Evolutionary conservation across 2,113 vertebrate genomes (phyloP).

Genomic region (Phocoena sinus): DNA sequence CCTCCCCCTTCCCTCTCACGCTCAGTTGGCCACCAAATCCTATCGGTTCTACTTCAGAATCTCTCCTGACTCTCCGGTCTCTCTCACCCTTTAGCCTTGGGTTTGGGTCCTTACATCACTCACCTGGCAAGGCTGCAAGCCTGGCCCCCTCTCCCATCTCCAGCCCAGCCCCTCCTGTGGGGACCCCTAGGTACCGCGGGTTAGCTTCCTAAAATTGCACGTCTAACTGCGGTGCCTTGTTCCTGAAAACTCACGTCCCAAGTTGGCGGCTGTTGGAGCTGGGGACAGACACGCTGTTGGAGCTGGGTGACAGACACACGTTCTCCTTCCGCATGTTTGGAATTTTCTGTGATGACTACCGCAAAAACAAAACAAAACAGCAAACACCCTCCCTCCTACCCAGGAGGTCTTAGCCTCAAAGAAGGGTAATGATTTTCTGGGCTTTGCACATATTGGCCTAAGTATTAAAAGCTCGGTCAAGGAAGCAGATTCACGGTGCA

Average conservation of each 20-base stretch:
- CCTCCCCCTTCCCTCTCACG: neutral
- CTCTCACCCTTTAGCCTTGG: neutral
- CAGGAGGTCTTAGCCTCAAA: neutral
- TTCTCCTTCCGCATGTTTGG: neutral
- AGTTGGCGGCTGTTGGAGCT: neutral
- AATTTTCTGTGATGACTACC: neutral
- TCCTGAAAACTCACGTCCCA: neutral
- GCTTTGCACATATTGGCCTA: neutral
- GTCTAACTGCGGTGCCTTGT: rapidly evolving
- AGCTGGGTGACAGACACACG: neutral
- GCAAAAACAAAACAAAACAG: neutral
- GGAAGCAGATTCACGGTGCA: neutral
- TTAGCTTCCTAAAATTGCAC: neutral
- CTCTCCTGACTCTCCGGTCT: neutral
- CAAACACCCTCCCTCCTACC: neutral
- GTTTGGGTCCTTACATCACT: neutral
- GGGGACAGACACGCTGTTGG: neutral
- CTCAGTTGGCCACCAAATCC: neutral
- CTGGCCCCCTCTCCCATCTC: neutral
- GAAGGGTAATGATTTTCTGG: neutral
- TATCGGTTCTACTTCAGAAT: neutral
- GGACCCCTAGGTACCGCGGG: neutral
- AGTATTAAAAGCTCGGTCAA: neutral
- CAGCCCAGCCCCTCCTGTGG: too few relatives aligned
- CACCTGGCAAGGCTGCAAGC: neutral